phyloP scores from a whole-genome alignment of 2,113 vertebrate species.

The Dolichallabes microphthalmus region DNA sequence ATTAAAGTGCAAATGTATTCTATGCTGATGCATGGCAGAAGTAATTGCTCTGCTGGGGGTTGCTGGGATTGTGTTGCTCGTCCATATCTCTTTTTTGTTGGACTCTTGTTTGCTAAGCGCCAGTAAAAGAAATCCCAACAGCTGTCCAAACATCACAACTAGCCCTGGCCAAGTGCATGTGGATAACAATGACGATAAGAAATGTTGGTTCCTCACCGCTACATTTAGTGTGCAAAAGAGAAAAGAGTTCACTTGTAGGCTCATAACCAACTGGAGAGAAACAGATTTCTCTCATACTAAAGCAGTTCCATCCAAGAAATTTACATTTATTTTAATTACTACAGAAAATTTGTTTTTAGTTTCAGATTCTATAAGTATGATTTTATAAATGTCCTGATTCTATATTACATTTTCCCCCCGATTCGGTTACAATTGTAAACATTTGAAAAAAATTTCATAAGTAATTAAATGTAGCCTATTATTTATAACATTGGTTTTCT shows the following conservation, averaged over 20 bases:
- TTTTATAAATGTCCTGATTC: too few species aligned
- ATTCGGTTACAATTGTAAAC: too few species aligned
- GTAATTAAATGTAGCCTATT: too few species aligned
- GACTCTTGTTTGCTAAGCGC: slow-evolving; percentile 66
- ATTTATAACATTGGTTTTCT: too few species aligned
- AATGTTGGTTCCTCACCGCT: background rate
- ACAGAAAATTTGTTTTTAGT: too few species aligned
- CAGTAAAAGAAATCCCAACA: slow-evolving; percentile 70
- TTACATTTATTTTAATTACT: too few species aligned
- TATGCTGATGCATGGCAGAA: background rate
- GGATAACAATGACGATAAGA: background rate
- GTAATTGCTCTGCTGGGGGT: slow-evolving; percentile 35
- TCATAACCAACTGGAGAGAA: background rate
- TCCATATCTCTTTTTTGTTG: slow-evolving; percentile 41
- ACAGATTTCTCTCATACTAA: background rate
- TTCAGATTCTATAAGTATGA: too few species aligned
- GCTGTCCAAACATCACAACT: slow-evolving; percentile 66
- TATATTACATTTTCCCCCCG: too few species aligned
- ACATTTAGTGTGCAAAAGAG: background rate
- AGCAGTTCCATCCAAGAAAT: too few species aligned
- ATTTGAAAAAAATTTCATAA: too few species aligned
- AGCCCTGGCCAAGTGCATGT: background rate
- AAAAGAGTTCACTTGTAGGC: background rate
- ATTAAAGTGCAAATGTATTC: slow-evolving; percentile 9
- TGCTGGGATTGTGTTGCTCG: slow-evolving; percentile 31